Evolutionary conservation across 2,113 vertebrate species (phyloP).

Genomic region (Camelus bactrianus): DNA sequence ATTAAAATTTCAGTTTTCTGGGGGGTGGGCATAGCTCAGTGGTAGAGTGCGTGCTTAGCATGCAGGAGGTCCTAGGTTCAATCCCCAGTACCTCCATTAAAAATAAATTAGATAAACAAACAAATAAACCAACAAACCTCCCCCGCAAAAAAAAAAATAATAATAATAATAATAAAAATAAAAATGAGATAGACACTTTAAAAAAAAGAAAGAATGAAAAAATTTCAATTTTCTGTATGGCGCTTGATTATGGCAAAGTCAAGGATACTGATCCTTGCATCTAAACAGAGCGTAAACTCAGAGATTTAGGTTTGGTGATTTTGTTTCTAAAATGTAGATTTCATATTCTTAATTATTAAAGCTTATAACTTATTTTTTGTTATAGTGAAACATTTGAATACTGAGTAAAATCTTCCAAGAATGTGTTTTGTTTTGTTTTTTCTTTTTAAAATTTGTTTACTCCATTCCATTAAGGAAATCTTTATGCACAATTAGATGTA

Average conservation of each 20-base stretch:
- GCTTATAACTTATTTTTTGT: background rate
- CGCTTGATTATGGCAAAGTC: background rate
- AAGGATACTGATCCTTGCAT: background rate
- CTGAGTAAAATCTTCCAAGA: background rate
- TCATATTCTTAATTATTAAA: background rate
- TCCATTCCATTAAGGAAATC: background rate
- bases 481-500: background rate
- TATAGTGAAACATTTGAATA: background rate
- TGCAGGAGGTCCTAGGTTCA: too few relatives aligned
- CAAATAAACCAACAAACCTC: too few relatives aligned
- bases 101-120: too few relatives aligned
- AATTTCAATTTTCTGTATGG: background rate
- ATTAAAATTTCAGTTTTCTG: background rate
- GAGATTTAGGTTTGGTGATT: background rate
- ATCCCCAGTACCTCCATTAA: too few relatives aligned
- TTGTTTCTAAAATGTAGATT: background rate
- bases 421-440: background rate
- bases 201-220: too few relatives aligned
- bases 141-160: too few relatives aligned
- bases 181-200: too few relatives aligned
- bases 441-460: background rate
- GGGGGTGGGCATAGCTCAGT: too few relatives aligned
- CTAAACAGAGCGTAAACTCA: background rate
- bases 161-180: too few relatives aligned
- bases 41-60: too few relatives aligned